Conservation (phyloP, 2,113 vertebrate species). For the Ellobius talpinus region DNA sequence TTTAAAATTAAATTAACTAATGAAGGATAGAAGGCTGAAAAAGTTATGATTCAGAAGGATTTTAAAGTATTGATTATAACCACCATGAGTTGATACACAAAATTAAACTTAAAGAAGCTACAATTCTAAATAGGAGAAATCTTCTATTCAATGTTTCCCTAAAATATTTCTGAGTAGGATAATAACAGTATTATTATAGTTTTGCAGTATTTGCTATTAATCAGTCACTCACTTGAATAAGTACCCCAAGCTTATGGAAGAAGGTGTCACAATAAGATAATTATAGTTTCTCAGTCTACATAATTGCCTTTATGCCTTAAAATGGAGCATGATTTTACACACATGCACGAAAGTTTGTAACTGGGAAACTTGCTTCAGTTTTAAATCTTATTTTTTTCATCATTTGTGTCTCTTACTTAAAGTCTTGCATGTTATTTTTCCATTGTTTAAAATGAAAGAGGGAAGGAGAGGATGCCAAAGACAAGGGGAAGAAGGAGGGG, state of each 20-base stretch:
- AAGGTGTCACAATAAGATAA: background rate
- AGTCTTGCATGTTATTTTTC: background rate
- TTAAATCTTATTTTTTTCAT: background rate
- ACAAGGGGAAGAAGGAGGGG: background rate
- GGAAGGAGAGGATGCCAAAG: accelerated
- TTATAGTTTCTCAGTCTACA: background rate
- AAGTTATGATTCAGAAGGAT: background rate
- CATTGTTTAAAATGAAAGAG: background rate
- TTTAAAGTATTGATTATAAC: background rate
- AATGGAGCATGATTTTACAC: background rate
- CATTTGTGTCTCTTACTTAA: background rate
- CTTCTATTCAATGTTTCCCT: background rate
- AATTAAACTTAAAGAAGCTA: background rate
- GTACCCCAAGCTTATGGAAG: background rate
- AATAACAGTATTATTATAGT: background rate
- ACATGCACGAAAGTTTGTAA: background rate
- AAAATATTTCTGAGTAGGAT: background rate
- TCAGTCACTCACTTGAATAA: background rate
- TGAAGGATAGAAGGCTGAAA: background rate
- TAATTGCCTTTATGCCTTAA: background rate
- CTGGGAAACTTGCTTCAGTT: background rate
- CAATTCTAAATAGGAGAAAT: background rate
- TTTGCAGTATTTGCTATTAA: background rate
- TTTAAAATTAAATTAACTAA: background rate
- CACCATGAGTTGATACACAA: background rate